Base-by-base conservation (phyloP, 2,113 vertebrate genomes). In the Aleadryas rufinucha region DNA sequence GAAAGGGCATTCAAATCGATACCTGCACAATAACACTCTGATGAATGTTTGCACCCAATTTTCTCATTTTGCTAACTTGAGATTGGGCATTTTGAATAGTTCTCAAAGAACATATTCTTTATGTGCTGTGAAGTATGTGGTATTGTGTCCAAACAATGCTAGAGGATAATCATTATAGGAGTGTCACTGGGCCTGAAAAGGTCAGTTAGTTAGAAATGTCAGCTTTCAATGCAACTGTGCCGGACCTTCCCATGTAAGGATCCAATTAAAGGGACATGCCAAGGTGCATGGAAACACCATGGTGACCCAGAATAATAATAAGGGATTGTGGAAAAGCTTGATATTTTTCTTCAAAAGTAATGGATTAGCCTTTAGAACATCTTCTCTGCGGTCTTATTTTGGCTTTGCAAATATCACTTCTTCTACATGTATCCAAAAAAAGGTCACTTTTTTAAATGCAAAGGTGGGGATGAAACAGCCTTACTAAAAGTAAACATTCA, bases 181-280 rank as follows among this genome's bases (percentile, higher is more conserved):
- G 99, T 98, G 98, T 98, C 98, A 98, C 98, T 88, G 97, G 98
- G 98, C 98, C 98, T 98, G 98, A 98, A 99, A 99, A 99, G 99
- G 99, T 99, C 99, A 99, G 98, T 98, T 98, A 98, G 98, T 99
- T 99, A 99, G 99, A 99, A 99, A 99, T 99, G 99, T 99, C 99
- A 99, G 98, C 97, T 97, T 99, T 99, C 99, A 99, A 99, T 99
- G 99, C 97, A 99, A 98, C 98, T 95, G 76, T 98, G 24, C 98
- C 90, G 98, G 98, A 98, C 99, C 98, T 98, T 98, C 97, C 97
- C 96, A 98, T 97, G 98, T 98, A 98, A 98, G 96, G 99, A 99
- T 99, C 99, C 99, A 99, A 99, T 99, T 99, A 99, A 99, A 98
- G 98, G 97, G 98, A 98, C 96, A 97, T 97, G 97, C 96, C 96